Conservation (phyloP, 1,140 invertebrate genomes). For the Harlomillsia oculata region DNA sequence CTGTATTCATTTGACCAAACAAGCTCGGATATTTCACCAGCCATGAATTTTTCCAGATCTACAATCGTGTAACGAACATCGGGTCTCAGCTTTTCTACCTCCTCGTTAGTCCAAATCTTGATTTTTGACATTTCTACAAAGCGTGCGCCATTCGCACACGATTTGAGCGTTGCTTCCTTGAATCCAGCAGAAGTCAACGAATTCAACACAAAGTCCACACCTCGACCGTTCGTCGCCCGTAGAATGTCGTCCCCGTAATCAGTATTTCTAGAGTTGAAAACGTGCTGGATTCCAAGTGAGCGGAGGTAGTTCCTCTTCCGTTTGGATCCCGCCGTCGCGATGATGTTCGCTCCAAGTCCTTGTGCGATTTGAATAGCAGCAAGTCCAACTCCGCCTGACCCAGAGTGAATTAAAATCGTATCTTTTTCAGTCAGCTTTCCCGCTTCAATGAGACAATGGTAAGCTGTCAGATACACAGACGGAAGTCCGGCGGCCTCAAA, state of each 20-base stretch:
- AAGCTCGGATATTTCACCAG: background rate
- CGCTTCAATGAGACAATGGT: constrained; percentile 52
- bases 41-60: background rate
- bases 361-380: constrained; percentile 61
- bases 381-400: constrained; percentile 58
- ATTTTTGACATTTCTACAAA: constrained; percentile 14
- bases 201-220: constrained; percentile 59
- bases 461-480: constrained; percentile 69
- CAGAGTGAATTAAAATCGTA: constrained; percentile 63
- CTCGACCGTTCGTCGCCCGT: constrained; percentile 48
- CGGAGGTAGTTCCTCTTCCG: constrained; percentile 37
- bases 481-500: constrained; percentile 82
- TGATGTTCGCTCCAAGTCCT: constrained; percentile 41
- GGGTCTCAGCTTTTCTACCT: background rate
- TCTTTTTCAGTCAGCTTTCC: constrained; percentile 53
- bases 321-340: constrained; percentile 44
- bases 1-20: background rate
- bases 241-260: constrained; percentile 52
- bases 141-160: constrained; percentile 37
- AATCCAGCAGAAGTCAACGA: constrained; percentile 44
- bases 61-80: constrained; percentile 7
- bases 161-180: constrained; percentile 52
- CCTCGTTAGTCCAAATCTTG: constrained; percentile 9
- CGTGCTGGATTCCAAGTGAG: constrained; percentile 12
- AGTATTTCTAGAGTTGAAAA: constrained; percentile 46